Conservation (phyloP, 2,888 invertebrate species). For the Drosophila acutilabella region DNA sequence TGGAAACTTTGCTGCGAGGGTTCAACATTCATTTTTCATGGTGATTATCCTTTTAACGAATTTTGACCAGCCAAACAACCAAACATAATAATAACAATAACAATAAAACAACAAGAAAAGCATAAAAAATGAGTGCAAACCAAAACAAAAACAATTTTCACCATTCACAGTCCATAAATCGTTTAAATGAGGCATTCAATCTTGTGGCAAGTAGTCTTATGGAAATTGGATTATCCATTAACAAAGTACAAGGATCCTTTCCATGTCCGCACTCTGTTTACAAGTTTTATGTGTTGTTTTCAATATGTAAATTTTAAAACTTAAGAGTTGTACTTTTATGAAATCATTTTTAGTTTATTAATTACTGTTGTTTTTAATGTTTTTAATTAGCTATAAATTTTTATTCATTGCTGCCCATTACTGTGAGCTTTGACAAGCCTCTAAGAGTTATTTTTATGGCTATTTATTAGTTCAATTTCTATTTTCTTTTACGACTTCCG, state of each 20-base stretch:
- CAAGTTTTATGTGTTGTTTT: slow-evolving; percentile 3
- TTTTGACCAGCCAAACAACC: slow-evolving; percentile 45
- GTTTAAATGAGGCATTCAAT: slow-evolving; percentile 72
- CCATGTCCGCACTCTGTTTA: background rate
- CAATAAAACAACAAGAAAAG: slow-evolving; percentile 15
- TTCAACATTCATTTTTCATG: slow-evolving; percentile 74
- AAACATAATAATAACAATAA: slow-evolving; percentile 24
- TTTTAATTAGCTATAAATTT: background rate
- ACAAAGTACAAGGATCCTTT: slow-evolving; percentile 14
- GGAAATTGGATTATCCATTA: slow-evolving; percentile 27
- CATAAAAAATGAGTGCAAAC: background rate
- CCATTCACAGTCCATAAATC: slow-evolving; percentile 77
- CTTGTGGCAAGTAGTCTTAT: slow-evolving; percentile 43
- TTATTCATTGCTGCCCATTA: too few species aligned
- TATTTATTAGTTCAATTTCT: background rate
- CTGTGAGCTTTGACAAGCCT: background rate
- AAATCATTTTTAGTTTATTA: background rate
- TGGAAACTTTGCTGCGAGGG: slow-evolving; percentile 57
- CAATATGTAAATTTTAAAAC: slow-evolving; percentile 6
- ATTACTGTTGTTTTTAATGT: background rate
- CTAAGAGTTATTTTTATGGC: background rate
- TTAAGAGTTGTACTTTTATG: background rate
- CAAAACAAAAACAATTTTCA: slow-evolving; percentile 29
- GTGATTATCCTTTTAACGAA: slow-evolving; percentile 73
- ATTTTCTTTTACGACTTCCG: background rate